Conservation (phyloP, 2,797 vertebrate genomes). For the Tokudaia muenninki region DNA sequence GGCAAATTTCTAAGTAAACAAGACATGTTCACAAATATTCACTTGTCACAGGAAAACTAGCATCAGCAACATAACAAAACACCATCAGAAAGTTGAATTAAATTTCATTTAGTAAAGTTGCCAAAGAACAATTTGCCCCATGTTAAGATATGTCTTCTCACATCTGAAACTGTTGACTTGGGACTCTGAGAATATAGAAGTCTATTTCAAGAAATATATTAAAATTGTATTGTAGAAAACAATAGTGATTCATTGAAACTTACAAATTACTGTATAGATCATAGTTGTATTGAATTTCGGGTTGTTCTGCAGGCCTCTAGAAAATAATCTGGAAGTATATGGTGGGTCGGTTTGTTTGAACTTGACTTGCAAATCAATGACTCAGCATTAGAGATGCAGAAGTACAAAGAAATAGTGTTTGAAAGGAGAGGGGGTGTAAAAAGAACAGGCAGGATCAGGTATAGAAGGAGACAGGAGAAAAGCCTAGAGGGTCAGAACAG, state of each 20-base stretch:
- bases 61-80: background rate
- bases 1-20: background rate
- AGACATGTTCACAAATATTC: background rate
- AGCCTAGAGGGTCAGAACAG: background rate
- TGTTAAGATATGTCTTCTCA: background rate
- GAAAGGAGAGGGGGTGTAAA: background rate
- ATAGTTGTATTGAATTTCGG: background rate
- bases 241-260: constrained; percentile 1
- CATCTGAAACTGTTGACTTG: background rate
- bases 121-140: background rate
- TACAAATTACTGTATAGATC: background rate
- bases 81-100: background rate
- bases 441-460: background rate
- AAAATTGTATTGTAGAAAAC: constrained; percentile 8
- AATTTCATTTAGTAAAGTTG: background rate
- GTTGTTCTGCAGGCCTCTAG: rapidly evolving
- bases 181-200: background rate
- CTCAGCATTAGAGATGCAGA: background rate
- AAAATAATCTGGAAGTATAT: background rate
- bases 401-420: background rate
- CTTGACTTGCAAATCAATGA: background rate
- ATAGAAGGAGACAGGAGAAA: background rate
- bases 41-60: background rate
- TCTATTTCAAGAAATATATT: background rate
- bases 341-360: background rate